Base-by-base conservation (phyloP, 1,140 invertebrate genomes). In the Gonioctena quinquepunctata region DNA sequence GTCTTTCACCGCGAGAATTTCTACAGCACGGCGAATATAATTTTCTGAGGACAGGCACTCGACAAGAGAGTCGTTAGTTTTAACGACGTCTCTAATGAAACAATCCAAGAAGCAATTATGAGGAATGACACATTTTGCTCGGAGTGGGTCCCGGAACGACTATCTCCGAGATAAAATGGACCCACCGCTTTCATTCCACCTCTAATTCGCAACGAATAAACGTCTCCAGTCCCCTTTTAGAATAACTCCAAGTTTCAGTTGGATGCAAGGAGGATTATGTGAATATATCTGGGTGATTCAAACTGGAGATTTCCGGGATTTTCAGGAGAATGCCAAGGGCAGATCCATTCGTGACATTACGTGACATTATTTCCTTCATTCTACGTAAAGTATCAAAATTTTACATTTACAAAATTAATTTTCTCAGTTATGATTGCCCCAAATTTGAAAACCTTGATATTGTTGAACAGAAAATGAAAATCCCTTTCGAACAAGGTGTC, bases 21-120 rank as follows among this genome's bases (percentile, higher is more conserved):
- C n/a, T n/a, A n/a, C n/a, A n/a, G n/a, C n/a, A n/a, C 5, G 21
- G 25, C 21, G n/a, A 59, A 59, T 59, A 59, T 59, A 59, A 59
- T 59, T 77, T 77, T 72, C 52, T 70, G 33, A 54, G 25, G 70
- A 74, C 73, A 73, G n/a, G 72, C 66, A 33, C 78, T 70, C 33
- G 13, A 42, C 33, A 11, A 52, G 70, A 70, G 73, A 76, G 77
- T 77, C 77, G 73, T 80, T 80, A 79, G 72, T 78, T 79, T 79
- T 79, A 80, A 80, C 79, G 79, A 78, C 65, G 76, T 78, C 76
- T 71, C 79, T 80, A 80, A 80, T 80, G 79, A 79, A 80, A 80
- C 79, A 80, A 80, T 80, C 75, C 75, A 77, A 74, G 72, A 72
- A 73, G 72, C 79, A 79, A 80, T 80, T 80, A 80, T 79, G 77